Conservation (phyloP, 2,113 vertebrate species). For the Chunga burmeisteri region DNA sequence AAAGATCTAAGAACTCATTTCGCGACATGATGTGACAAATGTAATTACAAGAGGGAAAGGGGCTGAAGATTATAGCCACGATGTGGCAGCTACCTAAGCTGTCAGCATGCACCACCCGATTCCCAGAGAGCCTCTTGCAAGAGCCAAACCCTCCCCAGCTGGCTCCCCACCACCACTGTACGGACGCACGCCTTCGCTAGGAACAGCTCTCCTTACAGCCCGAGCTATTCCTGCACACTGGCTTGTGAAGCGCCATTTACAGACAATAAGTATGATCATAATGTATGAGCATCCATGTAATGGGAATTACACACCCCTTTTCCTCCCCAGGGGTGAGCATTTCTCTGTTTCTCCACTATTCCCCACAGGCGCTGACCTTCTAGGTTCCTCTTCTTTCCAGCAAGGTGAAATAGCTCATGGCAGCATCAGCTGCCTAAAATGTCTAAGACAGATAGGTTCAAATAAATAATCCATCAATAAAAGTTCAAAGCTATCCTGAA, state of each 20-base stretch:
- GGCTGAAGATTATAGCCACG: not conserved
- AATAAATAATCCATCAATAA: not conserved
- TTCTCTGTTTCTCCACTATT: slow-evolving; percentile 9
- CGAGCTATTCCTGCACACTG: not conserved
- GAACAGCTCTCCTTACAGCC: not conserved
- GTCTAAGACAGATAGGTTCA: not conserved
- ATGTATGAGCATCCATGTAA: slow-evolving; percentile 39
- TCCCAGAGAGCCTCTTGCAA: not conserved
- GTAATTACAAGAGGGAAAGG: not conserved
- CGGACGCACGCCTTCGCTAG: not conserved
- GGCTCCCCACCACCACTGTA: not conserved
- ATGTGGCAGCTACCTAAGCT: not conserved
- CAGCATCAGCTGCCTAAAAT: not conserved
- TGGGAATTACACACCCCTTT: slow-evolving; percentile 45
- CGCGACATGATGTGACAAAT: not conserved
- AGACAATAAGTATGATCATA: slow-evolving; percentile 34
- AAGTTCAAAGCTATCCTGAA: not conserved
- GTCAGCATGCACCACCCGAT: not conserved
- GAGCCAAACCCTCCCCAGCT: not conserved
- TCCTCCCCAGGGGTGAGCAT: slow-evolving; percentile 20
- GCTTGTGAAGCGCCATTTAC: not conserved
- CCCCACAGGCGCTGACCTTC: slow-evolving; percentile 48
- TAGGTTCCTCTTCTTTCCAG: slow-evolving; percentile 12
- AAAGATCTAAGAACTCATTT: slow-evolving; percentile 11
- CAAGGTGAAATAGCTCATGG: slow-evolving; percentile 28